Evolutionary conservation across 2,113 vertebrate genomes (phyloP), one percentile per base, ranked within the genome.

Genomic region (Perognathus longimembris): DNA sequence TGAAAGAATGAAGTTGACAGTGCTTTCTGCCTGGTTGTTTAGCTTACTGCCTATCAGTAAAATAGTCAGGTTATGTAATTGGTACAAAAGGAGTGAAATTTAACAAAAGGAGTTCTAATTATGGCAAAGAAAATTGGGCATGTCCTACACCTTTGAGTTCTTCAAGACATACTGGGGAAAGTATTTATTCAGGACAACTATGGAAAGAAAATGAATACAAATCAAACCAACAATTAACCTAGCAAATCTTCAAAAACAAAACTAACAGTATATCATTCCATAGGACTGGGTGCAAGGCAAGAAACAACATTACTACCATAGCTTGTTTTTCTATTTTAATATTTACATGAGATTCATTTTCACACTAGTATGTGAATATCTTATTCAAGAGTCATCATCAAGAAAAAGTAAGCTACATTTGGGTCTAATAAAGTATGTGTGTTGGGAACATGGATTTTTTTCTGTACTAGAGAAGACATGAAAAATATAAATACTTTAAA

Each of bases 21-120:
- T 75, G n/a, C 92, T 97, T 94, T 88, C 45, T 85, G 71, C 45
- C 87, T 95, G 22, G 59, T 95, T 97, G 78, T 96, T 97, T 97
- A 94, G 95, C 91, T 96, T 89, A 93, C 86, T 14, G 0, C 93
- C 66, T 96, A 78, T 95, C 81, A 88, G 22, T 90, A 78, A 40
- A 91, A 86, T 11, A 84, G 91, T 96, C 70, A 92, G 61, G 61
- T 66, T 92, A n/a, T 83, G 69, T 73, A 96, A 97, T 81, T 97
- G 94, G 96, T 95, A 89, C 82, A 94, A 96, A 97, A 97, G 2
- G 38, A 89, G 94, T 95, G 69, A 97, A 88, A 88, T 82, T 95
- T 83, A 97, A 38, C 77, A 96, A 95, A 32, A 93, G 87, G 34
- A 66, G 90, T 97, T 97, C 0, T 88, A 67, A 91, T 22, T 93